Conservation (phyloP, 2,888 invertebrate species). For the Mythimna pallens region DNA sequence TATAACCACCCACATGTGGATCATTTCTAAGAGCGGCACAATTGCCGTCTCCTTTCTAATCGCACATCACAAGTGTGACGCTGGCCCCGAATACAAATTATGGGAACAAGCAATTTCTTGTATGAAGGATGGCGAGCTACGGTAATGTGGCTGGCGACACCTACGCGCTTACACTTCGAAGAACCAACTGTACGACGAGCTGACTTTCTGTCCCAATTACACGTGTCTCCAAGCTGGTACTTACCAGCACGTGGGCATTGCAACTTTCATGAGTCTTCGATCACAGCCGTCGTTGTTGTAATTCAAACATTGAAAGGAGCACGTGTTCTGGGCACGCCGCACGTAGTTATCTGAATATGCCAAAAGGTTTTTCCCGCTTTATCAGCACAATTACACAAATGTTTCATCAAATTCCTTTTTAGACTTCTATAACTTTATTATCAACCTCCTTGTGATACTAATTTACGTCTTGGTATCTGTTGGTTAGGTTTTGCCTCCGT, state of each 20-base stretch:
- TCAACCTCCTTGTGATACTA: not conserved
- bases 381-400: not conserved
- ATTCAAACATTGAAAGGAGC: conserved; percentile 6
- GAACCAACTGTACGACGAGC: conserved; percentile 84
- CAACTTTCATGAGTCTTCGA: conserved; percentile 51
- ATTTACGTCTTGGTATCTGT: conserved; percentile 30
- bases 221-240: conserved; percentile 60
- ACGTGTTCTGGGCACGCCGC: not conserved
- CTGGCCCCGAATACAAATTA: conserved; percentile 89
- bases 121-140: conserved; percentile 85
- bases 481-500: conserved; percentile 33
- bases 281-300: conserved; percentile 4
- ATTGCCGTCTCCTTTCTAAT: conserved; percentile 89
- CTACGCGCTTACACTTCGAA: conserved; percentile 85
- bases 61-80: conserved; percentile 86
- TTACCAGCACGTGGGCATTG: conserved; percentile 59
- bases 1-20: conserved; percentile 80
- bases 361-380: conserved; percentile 10
- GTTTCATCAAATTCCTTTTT: not conserved
- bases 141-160: conserved; percentile 82
- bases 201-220: conserved; percentile 86
- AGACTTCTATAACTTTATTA: not conserved
- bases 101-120: conserved; percentile 88
- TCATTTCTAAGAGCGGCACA: conserved; percentile 81
- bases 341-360: conserved; percentile 3